Base-by-base conservation (phyloP, 2,113 vertebrate species). In the Aphelocoma coerulescens region DNA sequence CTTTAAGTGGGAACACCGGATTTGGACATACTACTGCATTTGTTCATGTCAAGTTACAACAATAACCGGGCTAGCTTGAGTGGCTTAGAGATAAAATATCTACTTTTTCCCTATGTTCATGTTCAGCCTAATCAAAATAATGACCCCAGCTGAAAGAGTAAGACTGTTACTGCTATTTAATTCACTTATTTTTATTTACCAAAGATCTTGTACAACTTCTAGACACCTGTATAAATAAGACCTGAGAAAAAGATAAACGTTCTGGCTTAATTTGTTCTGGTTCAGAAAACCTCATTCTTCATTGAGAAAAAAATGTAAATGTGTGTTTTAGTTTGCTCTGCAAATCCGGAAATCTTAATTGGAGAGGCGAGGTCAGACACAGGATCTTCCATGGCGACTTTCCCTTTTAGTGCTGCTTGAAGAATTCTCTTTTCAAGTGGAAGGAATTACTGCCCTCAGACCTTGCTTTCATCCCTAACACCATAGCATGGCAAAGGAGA, bases 111-210 rank as follows among this genome's bases (percentile, higher is more conserved):
- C 11, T 61, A 6, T 48, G 43, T 39, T 88, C 43, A 16, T 41
- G 7, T 87, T 89, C 15, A 93, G 22, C 20, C 44, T 83, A 82
- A 75, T 37, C 57, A 92, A 84, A 78, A 71, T 72, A 89, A 86
- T 57, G 39, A 65, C 33, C 4, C 32, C 15, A 10, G 8, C 30
- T 24, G 13, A 93, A 95, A 86, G 14, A 91, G 22, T 67, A 83
- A 77, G 28, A 51, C 35, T 69, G 24, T 79, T 80, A 35, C 33
- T 69, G 6, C 55, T 80, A 43, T 71, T 92, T 84, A 71, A 84
- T 86, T 91, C 0, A 65, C 39, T 89, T 89, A 67, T 80, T 96
- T 94, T 92, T 91, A 46, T 94, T 87, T 92, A 93, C 21, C 6
- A 80, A 87, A 77, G 21, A 67, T 67, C 33, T 39, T 46, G 20